Base-by-base conservation (phyloP, 2,113 vertebrate species). In the Colossoma macropomum region DNA sequence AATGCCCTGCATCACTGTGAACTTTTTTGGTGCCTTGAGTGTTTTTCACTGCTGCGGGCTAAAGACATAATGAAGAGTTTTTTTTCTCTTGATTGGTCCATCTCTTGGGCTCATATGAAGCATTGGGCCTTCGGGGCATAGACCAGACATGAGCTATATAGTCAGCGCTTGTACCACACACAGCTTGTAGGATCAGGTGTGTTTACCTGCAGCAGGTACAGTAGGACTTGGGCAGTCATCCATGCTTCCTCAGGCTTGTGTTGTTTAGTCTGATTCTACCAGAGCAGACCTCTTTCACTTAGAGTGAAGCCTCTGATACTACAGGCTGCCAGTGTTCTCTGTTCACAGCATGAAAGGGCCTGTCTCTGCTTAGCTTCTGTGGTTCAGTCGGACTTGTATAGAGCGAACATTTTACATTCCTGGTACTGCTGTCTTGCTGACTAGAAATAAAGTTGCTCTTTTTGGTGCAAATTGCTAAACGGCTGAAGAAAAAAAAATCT, bases 241-340 rank as follows among this genome's bases (percentile, higher is more conserved):
- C 50, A 66, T 15, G 17, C 59, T 82, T 82, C 77, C 79, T 84
- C 66, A 25, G 76, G 82, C 81, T 30, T 60, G 75, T 23, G 30
- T 66, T 84, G 82, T 88, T 88, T 84, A 86, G 82, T 86, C 84
- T 84, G 34, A 82, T 19, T 15, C 38, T 60, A 75, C 30, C 71
- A 50, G 45, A 63, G 72, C 72, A 84, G 63, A 71, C 48, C 62
- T 71, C 54, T 34, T 54, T 66, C 56, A 28, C 72, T 28, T 27
- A 0, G 70, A 63, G 73, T 80, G 41, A 16, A 16, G 70, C 25
- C 16, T 50, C 77, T 74, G 59, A 79, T 41, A 25, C 28, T 48
- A 54, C 77, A 50, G 68, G 15, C 3, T 27, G 69, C 54, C 32
- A 21, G 54, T 48, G 69, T 45, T 62, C 50, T 72, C 52, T 30